Evolutionary conservation across 2,888 invertebrate species (phyloP), one percentile per base, ranked within the genome.

Genomic region (Subacronicta megacephala): DNA sequence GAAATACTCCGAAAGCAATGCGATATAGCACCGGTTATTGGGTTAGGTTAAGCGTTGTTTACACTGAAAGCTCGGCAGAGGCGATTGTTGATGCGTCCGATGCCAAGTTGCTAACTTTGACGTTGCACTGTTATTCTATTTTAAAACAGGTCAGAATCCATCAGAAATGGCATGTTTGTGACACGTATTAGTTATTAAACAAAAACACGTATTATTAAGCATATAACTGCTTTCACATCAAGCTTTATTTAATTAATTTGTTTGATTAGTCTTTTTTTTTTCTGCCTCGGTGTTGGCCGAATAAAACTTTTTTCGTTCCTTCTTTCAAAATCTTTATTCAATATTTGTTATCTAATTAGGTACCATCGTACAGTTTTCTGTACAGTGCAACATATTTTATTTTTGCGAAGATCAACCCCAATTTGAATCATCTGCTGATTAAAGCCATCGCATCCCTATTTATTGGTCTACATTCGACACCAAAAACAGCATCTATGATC

Each of bases 41-140:
- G 92, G 93, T 92, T 90, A 93, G 93, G 93, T 93, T 93, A 92
- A 87, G 92, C 88, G 82, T 79, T 92, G 89, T 93, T 93, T 93
- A 90, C 84, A 85, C 78, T 78, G 78, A 79, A 79, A 78, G 78
- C 76, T 79, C 81, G 85, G 88, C 85, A 87, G 89, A 89, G 90
- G 86, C 81, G 83, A 83, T 83, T 92, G 92, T 92, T 93, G 90
- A 92, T 91, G 89, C 84, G 83, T 87, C 80, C 77, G 85, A 86
- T 87, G 93, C 93, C 92, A 92, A 91, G 82, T 83, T 78, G 85
- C 84, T 77, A 83, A 82, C 81, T 84, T 87, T 85, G 84, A 86
- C 83, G 87, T 69, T 73, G 80, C 76, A 69, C 62, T 82, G 80
- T 84, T 88, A 82, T 84, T 88, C 83, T 80, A 65, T 86, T 89